Evolutionary conservation across 2,113 vertebrate genomes (phyloP).

Genomic region (Cynocephalus volans): DNA sequence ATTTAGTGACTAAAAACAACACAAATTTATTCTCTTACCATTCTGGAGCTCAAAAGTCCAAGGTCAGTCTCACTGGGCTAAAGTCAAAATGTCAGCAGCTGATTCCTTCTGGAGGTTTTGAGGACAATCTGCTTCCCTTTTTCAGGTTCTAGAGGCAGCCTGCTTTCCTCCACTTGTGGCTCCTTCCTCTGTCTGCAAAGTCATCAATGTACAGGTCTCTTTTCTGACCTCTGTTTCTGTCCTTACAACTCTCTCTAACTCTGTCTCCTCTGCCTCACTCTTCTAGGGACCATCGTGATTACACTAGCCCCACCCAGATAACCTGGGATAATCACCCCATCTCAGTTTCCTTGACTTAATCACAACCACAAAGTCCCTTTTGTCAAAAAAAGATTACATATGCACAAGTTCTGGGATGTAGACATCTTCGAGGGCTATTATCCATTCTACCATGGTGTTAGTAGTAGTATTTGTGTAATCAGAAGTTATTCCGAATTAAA

Average conservation of each 20-base stretch:
- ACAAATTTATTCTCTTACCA: background rate
- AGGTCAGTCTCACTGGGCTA: background rate
- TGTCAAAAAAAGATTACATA: background rate
- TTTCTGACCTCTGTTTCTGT: background rate
- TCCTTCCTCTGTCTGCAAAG: background rate
- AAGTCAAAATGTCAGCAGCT: background rate
- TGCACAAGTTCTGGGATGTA: background rate
- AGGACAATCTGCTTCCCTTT: too few relatives aligned
- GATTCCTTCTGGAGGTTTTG: background rate
- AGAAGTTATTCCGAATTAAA: background rate
- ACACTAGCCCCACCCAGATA: background rate
- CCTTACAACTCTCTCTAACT: background rate
- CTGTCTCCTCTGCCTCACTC: background rate
- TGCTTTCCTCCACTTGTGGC: background rate
- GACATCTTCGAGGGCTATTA: background rate
- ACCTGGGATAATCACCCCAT: background rate
- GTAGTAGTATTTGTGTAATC: background rate
- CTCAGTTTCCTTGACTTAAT: background rate
- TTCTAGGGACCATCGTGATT: background rate
- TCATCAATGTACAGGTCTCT: background rate
- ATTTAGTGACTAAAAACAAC: background rate
- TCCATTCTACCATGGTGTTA: background rate
- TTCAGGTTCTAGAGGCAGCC: background rate
- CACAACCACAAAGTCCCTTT: background rate
- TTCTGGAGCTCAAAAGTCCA: background rate